Conservation (phyloP, 1,140 invertebrate genomes). For the Agraylea sexmaculata region DNA sequence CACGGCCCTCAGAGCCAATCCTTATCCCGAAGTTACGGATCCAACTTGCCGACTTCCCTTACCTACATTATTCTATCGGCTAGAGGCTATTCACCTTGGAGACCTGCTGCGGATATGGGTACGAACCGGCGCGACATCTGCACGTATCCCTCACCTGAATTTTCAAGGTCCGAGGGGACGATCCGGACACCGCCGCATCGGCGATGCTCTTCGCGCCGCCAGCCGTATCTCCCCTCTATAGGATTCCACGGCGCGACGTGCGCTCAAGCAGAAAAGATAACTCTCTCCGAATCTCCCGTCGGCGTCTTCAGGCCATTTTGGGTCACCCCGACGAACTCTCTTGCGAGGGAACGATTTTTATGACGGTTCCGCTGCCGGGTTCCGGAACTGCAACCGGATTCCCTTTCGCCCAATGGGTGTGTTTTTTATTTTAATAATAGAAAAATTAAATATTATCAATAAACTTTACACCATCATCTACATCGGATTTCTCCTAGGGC, state of each 20-base stretch:
- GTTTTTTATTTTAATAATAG: too few species aligned
- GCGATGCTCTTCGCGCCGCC: constrained; percentile 58
- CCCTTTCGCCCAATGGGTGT: constrained; percentile 50
- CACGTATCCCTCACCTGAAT: constrained; percentile 59
- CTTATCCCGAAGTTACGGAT: too few species aligned
- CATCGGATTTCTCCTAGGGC: constrained; percentile 49
- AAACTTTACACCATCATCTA: too few species aligned
- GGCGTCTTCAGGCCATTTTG: constrained; percentile 51
- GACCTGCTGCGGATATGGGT: constrained; percentile 77
- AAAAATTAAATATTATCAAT: too few species aligned
- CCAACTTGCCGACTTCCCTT: too few species aligned
- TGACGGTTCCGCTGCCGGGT: constrained; percentile 57
- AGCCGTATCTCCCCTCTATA: constrained; percentile 57
- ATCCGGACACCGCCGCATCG: constrained; percentile 56
- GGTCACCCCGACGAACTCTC: constrained; percentile 36
- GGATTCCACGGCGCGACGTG: constrained; percentile 60
- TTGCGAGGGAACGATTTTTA: constrained; percentile 46
- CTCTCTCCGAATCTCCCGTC: constrained; percentile 61
- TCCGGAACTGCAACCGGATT: constrained; percentile 63
- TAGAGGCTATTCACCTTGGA: constrained; percentile 83
- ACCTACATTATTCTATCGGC: constrained; percentile 81
- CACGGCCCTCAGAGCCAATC: too few species aligned
- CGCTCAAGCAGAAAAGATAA: constrained; percentile 70
- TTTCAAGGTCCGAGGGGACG: constrained; percentile 61
- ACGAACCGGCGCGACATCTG: constrained; percentile 53